Conservation (phyloP, 2,113 vertebrate genomes). For the Leiothrix lutea region DNA sequence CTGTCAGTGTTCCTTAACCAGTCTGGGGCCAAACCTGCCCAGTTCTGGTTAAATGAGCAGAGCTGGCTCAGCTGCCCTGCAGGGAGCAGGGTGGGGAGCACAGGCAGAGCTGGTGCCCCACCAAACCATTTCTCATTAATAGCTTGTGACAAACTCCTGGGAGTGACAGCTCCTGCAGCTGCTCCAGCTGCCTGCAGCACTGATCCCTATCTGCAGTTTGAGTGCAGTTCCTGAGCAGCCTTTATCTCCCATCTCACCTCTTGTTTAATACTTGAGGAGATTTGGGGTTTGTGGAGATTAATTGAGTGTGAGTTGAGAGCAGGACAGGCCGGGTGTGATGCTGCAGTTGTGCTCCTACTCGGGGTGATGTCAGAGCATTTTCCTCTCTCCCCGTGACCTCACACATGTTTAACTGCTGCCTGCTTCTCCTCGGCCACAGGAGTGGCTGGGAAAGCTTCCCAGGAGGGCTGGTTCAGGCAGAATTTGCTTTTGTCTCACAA, state of each 20-base stretch:
- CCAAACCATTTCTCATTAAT: neutral
- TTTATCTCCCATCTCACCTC: neutral
- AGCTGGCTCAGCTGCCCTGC: neutral
- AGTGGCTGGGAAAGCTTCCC: neutral
- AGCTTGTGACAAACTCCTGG: neutral
- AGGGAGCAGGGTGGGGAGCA: neutral
- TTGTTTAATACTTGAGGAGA: neutral
- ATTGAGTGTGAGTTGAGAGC: neutral
- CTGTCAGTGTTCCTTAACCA: neutral
- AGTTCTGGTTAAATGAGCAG: neutral
- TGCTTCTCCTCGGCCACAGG: neutral
- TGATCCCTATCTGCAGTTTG: neutral
- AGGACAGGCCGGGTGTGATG: neutral
- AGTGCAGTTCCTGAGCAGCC: neutral
- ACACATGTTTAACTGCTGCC: neutral
- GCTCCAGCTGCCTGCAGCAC: neutral
- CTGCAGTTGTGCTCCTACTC: neutral
- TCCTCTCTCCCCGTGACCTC: neutral
- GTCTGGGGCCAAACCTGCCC: neutral
- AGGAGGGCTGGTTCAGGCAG: neutral
- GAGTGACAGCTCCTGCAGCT: neutral
- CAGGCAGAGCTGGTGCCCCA: neutral
- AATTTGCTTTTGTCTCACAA: neutral
- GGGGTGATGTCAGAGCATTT: neutral
- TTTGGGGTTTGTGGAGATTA: neutral